Evolutionary conservation across 2,888 invertebrate species (phyloP).

Genomic region (Heliothis peltigera): DNA sequence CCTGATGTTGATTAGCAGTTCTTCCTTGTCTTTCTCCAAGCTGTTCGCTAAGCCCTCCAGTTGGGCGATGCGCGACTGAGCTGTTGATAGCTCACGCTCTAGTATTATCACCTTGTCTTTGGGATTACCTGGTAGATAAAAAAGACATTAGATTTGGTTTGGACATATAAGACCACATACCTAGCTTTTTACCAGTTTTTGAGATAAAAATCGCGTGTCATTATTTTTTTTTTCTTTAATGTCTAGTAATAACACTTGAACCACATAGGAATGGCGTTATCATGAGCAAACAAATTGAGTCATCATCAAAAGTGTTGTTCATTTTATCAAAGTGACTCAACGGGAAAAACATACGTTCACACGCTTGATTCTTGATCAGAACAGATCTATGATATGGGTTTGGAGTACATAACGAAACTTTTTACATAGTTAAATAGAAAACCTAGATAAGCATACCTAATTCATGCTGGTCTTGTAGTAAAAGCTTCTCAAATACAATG

Average conservation of each 20-base stretch:
- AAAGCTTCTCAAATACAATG: too few species aligned
- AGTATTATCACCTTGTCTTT: constrained; percentile 83
- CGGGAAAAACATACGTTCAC: background rate
- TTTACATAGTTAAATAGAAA: too few species aligned
- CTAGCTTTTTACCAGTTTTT: too few species aligned
- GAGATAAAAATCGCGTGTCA: too few species aligned
- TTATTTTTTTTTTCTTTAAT: too few species aligned
- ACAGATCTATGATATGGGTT: background rate
- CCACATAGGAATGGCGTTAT: constrained; percentile 1
- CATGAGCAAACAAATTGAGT: constrained; percentile 22
- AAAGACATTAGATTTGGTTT: background rate
- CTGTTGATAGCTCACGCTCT: constrained; percentile 81
- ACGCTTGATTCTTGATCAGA: background rate
- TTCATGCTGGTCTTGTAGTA: too few species aligned
- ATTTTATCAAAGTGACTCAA: constrained; percentile 32
- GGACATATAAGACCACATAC: too few species aligned
- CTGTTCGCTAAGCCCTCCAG: constrained; percentile 82
- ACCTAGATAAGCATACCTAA: too few species aligned
- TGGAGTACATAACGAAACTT: background rate
- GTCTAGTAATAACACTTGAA: background rate
- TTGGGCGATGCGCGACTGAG: constrained; percentile 80
- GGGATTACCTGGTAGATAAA: constrained; percentile 76
- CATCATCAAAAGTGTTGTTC: constrained; percentile 39
- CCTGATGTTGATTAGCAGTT: constrained; percentile 91
- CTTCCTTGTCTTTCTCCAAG: constrained; percentile 91